Conservation (phyloP, 1,140 invertebrate species). For the Ptiloglossa arizonensis region DNA sequence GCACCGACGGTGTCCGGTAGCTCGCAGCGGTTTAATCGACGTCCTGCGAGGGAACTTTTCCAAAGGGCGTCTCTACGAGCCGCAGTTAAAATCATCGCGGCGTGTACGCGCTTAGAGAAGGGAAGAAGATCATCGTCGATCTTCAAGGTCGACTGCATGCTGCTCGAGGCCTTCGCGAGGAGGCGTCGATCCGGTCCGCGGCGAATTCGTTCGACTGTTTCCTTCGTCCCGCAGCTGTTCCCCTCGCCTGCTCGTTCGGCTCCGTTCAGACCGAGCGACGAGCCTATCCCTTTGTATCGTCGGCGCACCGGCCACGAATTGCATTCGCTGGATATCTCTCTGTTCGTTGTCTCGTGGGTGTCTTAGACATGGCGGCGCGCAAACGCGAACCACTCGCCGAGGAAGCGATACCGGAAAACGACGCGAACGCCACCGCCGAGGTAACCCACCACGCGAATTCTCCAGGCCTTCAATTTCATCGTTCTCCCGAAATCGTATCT, state of each 20-base stretch:
- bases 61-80: conserved; percentile 14
- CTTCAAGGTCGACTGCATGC: conserved; percentile 65
- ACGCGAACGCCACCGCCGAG: conserved; percentile 9
- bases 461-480: no score
- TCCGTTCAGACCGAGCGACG: conserved; percentile 4
- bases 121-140: conserved; percentile 66
- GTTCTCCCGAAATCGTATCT: no score
- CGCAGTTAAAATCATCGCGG: conserved; percentile 53
- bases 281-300: not conserved
- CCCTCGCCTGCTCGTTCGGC: not conserved
- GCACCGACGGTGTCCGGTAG: conserved; percentile 62
- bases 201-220: conserved; percentile 69
- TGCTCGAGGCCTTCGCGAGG: conserved; percentile 62
- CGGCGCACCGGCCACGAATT: not conserved
- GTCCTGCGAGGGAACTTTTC: conserved; percentile 59
- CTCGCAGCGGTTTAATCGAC: conserved; percentile 66
- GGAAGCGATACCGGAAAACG: not conserved
- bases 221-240: conserved; percentile 60
- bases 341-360: not conserved
- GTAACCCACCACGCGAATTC: no score
- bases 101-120: conserved; percentile 19
- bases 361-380: not conserved
- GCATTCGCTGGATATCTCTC: not conserved
- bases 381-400: no score
- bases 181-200: conserved; percentile 55